Evolutionary conservation across 1,140 invertebrate species (phyloP), one percentile per base, ranked within the genome.

Genomic region (Lordiphosa mommai): DNA sequence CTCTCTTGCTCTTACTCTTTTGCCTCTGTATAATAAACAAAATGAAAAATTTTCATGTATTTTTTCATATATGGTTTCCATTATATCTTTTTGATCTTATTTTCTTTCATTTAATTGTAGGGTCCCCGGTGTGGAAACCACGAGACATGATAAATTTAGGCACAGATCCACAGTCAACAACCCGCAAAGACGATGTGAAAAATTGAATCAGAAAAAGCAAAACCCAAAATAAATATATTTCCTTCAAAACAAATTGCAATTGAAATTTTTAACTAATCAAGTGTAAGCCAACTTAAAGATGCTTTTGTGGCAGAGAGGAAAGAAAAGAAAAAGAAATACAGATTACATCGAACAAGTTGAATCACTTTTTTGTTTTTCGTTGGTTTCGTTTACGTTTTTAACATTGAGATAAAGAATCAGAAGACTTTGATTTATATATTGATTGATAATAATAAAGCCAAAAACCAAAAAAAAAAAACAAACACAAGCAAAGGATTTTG

Each of bases 41-140:
- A 47, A 49, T 37, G 40, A 57, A 79, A 72, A 72, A 65, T 67
- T 69, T 60, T 82, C 60, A 76, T 82, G 38, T 56, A 73, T 67
- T 77, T 79, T 88, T 88, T 88, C 80, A 88, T 88, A 88, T 86
- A 87, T 86, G 86, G 79, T 88, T 88, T 88, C 84, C 85, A 86
- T 76, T 79, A 67, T 77, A 87, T 88, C 69, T 86, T 88, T 88
- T 88, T 70, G 88, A 70, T 86, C 88, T 88, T 88, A 73, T 84
- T 88, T 86, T 88, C 80, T 86, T 88, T 88, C 85, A 87, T 86
- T 91, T 90, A 92, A 91, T 93, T 93, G 91, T 93, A 93, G 94
- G 94, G 89, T 96, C 95, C 88, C 95, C 95, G 88, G 93, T 96
- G 89, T 96, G 95, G 95, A 97, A 96, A 93, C 95, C 94, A 91